These are phyloP conservation scores for Eospalax fontanierii DNA, from an alignment of 2,797 vertebrate species.

Conservation along the genomic window DNA sequence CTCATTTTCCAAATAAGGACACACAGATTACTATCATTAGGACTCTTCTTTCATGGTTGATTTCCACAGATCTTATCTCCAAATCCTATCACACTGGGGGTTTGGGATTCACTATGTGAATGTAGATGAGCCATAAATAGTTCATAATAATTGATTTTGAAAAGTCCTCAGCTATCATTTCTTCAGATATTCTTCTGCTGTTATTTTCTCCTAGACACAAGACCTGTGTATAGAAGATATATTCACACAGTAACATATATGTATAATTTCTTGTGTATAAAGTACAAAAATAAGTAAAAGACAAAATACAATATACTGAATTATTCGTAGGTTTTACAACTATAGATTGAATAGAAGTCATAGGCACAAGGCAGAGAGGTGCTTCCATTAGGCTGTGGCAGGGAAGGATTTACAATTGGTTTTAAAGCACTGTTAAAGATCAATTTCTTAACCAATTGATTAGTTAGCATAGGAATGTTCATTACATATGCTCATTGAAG, in stretches of 20 bases:
- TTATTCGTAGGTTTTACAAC: background rate
- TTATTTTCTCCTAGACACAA: background rate
- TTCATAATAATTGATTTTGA: background rate
- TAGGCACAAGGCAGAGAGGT: background rate
- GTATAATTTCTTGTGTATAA: background rate
- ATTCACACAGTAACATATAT: background rate
- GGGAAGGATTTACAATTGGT: accelerated
- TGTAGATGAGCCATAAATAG: background rate
- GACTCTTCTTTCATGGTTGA: background rate
- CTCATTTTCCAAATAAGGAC: background rate
- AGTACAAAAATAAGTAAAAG: background rate
- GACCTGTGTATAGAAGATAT: no score
- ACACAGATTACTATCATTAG: background rate
- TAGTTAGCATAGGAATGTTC: background rate
- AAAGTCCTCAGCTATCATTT: background rate
- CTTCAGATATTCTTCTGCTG: background rate
- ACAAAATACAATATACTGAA: background rate
- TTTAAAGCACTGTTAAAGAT: background rate
- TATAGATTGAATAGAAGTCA: background rate
- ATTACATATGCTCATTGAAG: background rate
- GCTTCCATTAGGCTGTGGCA: background rate
- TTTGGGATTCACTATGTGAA: background rate
- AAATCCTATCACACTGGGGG: accelerated
- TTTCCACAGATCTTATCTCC: background rate
- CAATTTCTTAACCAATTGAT: background rate